Percentiles rank a stretch among this genome's conserved stretches.
phyloP scores from a whole-genome alignment of 64 coral and sea anemone species.

The Anthopleura sola region DNA sequence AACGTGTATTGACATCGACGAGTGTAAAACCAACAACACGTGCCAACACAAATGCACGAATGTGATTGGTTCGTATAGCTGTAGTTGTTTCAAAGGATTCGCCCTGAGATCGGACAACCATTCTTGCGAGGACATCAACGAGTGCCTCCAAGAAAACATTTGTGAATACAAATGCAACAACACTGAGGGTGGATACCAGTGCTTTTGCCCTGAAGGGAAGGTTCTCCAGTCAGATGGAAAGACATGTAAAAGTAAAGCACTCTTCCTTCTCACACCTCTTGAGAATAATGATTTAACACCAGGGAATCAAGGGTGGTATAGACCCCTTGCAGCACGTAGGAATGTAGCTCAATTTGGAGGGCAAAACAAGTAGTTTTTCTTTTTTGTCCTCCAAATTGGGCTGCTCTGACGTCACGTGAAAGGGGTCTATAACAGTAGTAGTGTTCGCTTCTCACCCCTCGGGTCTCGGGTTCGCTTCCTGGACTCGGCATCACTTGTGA shows the following conservation, averaged over 20 bases:
- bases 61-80: slow-evolving; percentile 43
- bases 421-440: no score
- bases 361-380: no score
- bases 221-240: slow-evolving; percentile 6
- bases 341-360: no score
- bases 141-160: slow-evolving; percentile 30
- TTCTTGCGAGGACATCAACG: slow-evolving; percentile 62
- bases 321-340: no score
- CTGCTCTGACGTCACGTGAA: no score
- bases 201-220: slow-evolving; percentile 50
- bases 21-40: slow-evolving; percentile 17
- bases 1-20: slow-evolving; percentile 64
- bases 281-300: no score
- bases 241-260: slow-evolving; percentile 14
- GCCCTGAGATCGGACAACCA: slow-evolving; percentile 2
- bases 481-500: no score
- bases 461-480: no score
- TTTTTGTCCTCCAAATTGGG: no score
- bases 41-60: slow-evolving; percentile 63
- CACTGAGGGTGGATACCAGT: slow-evolving; percentile 48
- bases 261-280: no score
- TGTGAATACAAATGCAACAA: slow-evolving; percentile 49
- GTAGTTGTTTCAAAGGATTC: slow-evolving; percentile 54
- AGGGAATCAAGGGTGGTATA: no score
- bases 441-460: no score